Evolutionary conservation across 2,888 invertebrate genomes (phyloP), one percentile per base, ranked within the genome.

Genomic region (Mythimna ferrago): DNA sequence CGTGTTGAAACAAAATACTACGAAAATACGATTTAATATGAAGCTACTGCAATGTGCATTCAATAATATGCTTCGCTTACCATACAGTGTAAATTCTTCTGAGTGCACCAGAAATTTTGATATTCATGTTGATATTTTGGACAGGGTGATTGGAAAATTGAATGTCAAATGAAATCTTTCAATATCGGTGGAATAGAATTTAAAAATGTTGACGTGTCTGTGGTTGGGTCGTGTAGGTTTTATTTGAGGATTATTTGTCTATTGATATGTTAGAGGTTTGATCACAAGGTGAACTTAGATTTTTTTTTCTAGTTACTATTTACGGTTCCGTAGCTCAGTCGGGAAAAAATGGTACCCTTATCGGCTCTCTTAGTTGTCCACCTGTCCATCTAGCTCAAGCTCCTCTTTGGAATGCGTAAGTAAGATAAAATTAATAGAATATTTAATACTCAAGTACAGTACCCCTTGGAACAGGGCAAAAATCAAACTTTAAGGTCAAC

Each of bases 51-150:
- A 81, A 65, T 48, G 71, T 51, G 38, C 16, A 84, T 81, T 57
- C 44, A 56, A 60, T 44, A 65, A 62, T 53, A 60, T 5, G 2
- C 51, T 44, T 63, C 32, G 48, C 90, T 89, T 86, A 93, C 93
- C 90, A 88, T 74, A 84, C 60, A 70, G 80, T 79, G 70, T 81
- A 88, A 70, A 93, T 77, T 87, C 87, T 91, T 88, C 90, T 92
- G 41, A 93, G 71, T 58, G 87, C 87, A 89, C 89, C 90, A 75
- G 84, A 80, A 93, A 93, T 93, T 93, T 93, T 90, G 90, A 88
- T 74, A 71, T 89, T 76, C 93, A 93, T 93, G 38, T 81, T 87
- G 87, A 87, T 69, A 77, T 58, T 70, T 60, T 56, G 14, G 44
- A 82, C 78, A 38, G 67, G 85, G 41, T 84, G 71, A 62, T 81